Percentiles rank a stretch among this genome's conserved stretches.
phyloP scores from a whole-genome alignment of 2,113 vertebrate species.

The Nesogale talazaci region DNA sequence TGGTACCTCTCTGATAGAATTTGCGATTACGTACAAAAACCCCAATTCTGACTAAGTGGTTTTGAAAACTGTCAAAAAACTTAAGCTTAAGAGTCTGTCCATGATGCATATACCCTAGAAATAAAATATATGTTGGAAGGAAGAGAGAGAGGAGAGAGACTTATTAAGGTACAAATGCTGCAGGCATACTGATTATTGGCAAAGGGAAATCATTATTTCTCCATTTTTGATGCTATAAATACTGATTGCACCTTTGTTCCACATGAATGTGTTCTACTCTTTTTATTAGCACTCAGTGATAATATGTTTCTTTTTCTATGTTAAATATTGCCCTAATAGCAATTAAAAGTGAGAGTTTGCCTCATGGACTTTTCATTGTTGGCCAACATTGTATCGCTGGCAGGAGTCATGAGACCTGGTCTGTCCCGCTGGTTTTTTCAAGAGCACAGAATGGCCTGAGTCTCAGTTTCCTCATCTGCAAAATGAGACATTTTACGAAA shows the following conservation, averaged over 20 bases:
- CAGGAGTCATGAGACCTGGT: neutral
- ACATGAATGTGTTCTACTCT: neutral
- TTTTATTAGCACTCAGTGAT: neutral
- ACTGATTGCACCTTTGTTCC: neutral
- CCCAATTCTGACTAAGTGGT: constrained; percentile 70
- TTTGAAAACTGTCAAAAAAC: constrained; percentile 71
- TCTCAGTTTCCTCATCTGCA: constrained; percentile 1
- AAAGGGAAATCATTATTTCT: constrained; percentile 45
- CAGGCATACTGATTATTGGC: neutral
- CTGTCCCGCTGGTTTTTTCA: neutral
- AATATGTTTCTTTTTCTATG: neutral
- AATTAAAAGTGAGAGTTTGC: neutral
- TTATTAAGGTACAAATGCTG: neutral
- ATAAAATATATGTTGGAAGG: neutral
- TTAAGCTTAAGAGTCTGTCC: constrained; percentile 30
- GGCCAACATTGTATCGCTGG: neutral
- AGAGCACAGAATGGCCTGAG: neutral
- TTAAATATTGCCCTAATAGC: neutral
- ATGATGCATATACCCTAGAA: neutral
- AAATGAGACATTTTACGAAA: constrained; percentile 46
- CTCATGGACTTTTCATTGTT: neutral
- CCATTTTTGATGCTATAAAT: neutral
- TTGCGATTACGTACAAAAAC: constrained; percentile 82
- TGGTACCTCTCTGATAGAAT: constrained; percentile 78
- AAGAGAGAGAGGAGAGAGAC: neutral